A percentile compares a stretch with the other conserved stretches of the same genome.
phyloP scores from a whole-genome alignment of 2,888 invertebrate species.

The Metallyticus violacea region DNA sequence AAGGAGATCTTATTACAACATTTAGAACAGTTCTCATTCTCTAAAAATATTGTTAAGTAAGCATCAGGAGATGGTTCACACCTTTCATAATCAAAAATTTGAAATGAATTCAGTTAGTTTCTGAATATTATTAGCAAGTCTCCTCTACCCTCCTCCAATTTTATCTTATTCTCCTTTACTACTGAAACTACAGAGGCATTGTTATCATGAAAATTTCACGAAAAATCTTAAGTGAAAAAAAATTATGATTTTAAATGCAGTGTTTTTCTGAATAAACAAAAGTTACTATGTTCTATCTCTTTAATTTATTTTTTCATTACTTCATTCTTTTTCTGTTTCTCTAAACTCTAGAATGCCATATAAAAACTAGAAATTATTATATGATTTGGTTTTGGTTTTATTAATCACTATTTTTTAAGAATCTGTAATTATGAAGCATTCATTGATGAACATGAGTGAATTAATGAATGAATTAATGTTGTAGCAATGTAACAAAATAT shows the following conservation, averaged over 20 bases:
- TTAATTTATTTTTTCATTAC: not conserved
- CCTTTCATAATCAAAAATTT: not conserved
- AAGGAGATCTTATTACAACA: not conserved
- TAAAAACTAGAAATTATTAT: not conserved
- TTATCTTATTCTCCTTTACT: no score
- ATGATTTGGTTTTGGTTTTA: not conserved
- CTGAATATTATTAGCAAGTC: not conserved
- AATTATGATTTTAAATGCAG: not conserved
- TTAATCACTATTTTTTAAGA: not conserved
- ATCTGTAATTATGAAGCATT: not conserved
- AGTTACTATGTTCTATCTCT: not conserved
- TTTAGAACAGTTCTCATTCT: not conserved
- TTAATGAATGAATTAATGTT: not conserved
- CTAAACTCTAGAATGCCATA: not conserved
- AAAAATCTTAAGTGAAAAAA: not conserved
- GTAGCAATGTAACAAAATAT: not conserved
- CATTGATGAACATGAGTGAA: not conserved
- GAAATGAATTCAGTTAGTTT: not conserved
- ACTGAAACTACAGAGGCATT: not conserved
- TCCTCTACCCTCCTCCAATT: not conserved
- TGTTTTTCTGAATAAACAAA: not conserved
- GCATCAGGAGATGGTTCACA: not conserved
- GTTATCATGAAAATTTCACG: not conserved
- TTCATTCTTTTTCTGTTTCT: not conserved
- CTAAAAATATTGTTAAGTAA: not conserved